phyloP scores from a whole-genome alignment of 2,797 vertebrate species.

The Psittacula echo region DNA sequence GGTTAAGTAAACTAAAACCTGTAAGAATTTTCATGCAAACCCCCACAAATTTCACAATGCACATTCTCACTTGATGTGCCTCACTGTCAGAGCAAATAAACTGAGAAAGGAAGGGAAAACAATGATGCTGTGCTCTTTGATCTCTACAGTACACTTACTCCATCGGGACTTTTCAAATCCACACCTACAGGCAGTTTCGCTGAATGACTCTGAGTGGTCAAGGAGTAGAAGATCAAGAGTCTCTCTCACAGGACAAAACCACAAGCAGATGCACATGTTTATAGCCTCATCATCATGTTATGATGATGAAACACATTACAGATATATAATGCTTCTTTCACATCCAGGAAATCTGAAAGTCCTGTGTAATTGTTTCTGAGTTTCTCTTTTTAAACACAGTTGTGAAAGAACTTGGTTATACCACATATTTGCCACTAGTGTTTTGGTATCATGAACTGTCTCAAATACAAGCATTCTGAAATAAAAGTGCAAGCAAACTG shows the following conservation, averaged over 20 bases:
- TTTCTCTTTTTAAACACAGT: neutral
- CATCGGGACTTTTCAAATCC: neutral
- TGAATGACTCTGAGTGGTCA: neutral
- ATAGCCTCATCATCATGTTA: neutral
- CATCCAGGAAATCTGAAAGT: neutral
- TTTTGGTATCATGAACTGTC: neutral
- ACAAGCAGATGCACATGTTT: neutral
- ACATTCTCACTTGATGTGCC: neutral
- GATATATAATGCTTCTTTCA: neutral
- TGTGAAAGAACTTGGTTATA: neutral
- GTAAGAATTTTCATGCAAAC: neutral
- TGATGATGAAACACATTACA: neutral
- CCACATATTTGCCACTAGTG: accelerated
- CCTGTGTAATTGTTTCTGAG: neutral
- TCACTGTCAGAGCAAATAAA: neutral
- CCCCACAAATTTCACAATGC: neutral
- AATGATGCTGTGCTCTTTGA: neutral
- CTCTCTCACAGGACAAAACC: neutral
- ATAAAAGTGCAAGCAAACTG: neutral
- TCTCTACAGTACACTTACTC: neutral
- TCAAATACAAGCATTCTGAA: neutral
- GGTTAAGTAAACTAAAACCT: neutral
- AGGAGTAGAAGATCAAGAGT: neutral
- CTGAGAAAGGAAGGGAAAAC: neutral
- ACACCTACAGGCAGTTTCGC: neutral